A percentile compares a stretch with the other conserved stretches of the same genome.
Conservation (phyloP, 2,113 vertebrate species). For the Rana temporaria region DNA sequence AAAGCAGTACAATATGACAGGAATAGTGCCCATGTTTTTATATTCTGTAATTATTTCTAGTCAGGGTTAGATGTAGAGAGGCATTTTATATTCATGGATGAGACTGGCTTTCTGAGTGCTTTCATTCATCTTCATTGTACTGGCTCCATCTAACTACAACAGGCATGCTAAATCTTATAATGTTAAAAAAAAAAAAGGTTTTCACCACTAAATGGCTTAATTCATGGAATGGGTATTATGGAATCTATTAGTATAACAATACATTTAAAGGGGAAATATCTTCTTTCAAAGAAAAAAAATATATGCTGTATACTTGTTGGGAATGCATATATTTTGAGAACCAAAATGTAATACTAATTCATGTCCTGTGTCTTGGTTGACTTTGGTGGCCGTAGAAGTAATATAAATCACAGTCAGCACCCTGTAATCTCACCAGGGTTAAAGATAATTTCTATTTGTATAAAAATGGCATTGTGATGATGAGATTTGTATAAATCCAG, state of each 20-base stretch:
- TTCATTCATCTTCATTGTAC: constrained; percentile 30
- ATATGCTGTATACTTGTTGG: background rate
- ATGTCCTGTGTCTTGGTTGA: background rate
- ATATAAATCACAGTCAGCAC: background rate
- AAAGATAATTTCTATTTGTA: background rate
- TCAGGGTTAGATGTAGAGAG: constrained; percentile 3
- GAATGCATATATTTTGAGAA: background rate
- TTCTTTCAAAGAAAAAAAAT: background rate
- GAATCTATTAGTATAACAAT: background rate
- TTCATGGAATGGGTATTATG: constrained; percentile 1
- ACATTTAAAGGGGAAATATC: background rate
- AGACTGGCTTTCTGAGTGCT: background rate
- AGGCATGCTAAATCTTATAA: constrained; percentile 7
- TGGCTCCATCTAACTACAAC: background rate
- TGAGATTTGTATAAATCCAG: no score
- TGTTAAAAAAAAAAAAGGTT: background rate
- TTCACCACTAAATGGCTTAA: background rate
- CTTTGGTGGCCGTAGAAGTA: background rate
- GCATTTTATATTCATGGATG: constrained; percentile 19
- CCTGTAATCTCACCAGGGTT: background rate
- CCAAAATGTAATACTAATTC: background rate
- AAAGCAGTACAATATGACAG: background rate
- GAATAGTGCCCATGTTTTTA: background rate
- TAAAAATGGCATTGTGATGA: background rate
- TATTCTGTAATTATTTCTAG: constrained; percentile 3